A percentile compares a stretch with the other conserved stretches of the same genome.
These are phyloP conservation scores for Drosophila antonietae DNA, from an alignment of 2,888 invertebrate species.

Conservation along the genomic window DNA sequence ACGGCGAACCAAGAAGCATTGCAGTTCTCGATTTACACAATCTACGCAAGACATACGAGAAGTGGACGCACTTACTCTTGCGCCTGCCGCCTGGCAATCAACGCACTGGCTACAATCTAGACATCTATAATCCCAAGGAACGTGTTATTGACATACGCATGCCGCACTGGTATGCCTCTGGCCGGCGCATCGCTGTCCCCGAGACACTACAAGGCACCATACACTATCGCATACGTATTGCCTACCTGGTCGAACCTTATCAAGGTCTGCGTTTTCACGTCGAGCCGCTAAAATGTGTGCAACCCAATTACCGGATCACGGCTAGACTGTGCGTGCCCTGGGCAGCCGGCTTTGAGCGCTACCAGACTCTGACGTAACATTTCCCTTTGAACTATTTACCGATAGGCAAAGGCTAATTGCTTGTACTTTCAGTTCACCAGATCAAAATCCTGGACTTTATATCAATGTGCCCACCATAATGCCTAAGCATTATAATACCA, in stretches of 20 bases:
- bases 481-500: conserved; percentile 84
- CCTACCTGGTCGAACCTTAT: conserved; percentile 86
- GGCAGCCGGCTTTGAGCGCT: conserved; percentile 87
- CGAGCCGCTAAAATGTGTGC: conserved; percentile 84
- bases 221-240: conserved; percentile 87
- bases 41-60: conserved; percentile 86
- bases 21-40: conserved; percentile 87
- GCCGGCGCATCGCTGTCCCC: conserved; percentile 84
- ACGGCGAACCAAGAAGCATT: conserved; percentile 83
- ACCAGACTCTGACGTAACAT: conserved; percentile 82
- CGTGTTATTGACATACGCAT: conserved; percentile 81
- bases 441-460: conserved; percentile 83
- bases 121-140: conserved; percentile 86
- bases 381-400: conserved; percentile 39
- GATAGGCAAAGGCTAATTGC: neutral
- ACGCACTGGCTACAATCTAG: conserved; percentile 87
- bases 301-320: conserved; percentile 85
- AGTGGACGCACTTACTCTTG: conserved; percentile 90
- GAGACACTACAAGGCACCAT: conserved; percentile 87
- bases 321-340: conserved; percentile 88
- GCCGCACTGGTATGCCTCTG: conserved; percentile 84
- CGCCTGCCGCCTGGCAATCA: conserved; percentile 86
- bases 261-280: conserved; percentile 87
- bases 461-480: conserved; percentile 86
- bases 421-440: conserved; percentile 52